A percentile compares a stretch with the other conserved stretches of the same genome.
Evolutionary conservation across 2,888 invertebrate species (phyloP).

Genomic region (Orthosia gracilis): DNA sequence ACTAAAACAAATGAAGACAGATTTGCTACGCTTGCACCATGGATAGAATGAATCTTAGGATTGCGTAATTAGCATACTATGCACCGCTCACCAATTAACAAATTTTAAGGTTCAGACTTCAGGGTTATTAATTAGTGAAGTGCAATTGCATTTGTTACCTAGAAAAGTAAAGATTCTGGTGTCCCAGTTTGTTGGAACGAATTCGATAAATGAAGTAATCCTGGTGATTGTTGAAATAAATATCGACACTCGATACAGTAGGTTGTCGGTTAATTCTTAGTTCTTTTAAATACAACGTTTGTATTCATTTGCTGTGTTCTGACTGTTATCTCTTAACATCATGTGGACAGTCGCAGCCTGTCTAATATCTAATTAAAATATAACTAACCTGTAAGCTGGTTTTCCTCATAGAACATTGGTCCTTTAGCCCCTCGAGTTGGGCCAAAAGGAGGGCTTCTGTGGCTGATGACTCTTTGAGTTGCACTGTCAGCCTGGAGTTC

Average conservation of each 20-base stretch:
- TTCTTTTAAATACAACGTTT: background rate
- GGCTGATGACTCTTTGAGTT: conserved; percentile 96
- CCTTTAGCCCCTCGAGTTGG: conserved; percentile 95
- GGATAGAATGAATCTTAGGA: background rate
- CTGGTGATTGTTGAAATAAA: conserved; percentile 1
- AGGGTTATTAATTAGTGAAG: conserved; percentile 31
- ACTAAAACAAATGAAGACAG: conserved; percentile 1
- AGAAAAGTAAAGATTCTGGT: conserved; percentile 1
- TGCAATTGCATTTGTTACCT: conserved; percentile 21
- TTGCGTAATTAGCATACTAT: conserved; percentile 2
- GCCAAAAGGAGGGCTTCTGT: conserved; percentile 95
- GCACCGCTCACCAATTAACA: conserved; percentile 33
- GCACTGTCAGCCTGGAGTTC: conserved; percentile 96
- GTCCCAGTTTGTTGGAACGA: conserved; percentile 27
- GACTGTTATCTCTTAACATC: too few species aligned
- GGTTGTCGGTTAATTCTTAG: too few species aligned
- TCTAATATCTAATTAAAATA: too few species aligned
- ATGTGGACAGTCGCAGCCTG: too few species aligned
- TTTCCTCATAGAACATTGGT: conserved; percentile 96
- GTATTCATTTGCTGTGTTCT: background rate
- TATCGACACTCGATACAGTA: background rate
- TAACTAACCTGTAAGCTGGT: conserved; percentile 92
- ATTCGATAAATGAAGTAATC: conserved; percentile 25
- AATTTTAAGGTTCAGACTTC: conserved; percentile 36
- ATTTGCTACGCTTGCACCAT: background rate